Base-by-base conservation (phyloP, 2,888 invertebrate species). In the Ennomos erosarius region DNA sequence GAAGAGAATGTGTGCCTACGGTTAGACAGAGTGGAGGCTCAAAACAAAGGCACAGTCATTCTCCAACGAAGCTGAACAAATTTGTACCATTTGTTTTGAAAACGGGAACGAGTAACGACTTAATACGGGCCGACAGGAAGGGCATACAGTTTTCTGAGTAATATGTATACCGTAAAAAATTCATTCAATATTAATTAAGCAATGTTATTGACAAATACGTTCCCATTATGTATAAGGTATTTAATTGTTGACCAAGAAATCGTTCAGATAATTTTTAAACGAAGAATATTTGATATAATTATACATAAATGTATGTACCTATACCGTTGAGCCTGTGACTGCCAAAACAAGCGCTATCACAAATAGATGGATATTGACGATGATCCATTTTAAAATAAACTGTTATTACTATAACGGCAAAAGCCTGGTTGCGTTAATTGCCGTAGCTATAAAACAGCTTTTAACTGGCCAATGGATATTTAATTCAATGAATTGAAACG, bases 51-150 rank as follows among this genome's bases (percentile, higher is more conserved):
- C 70, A 74, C 74, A 80, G 76, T 81, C 76, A 75, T 70, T 75
- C 75, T 77, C 76, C 73, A 75, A 65, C 77, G 70, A 73, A 79
- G 77, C 76, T 73, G 73, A 85, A 88, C 85, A 84, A 87, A 87
- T 87, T 81, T 62, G 70, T 74, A 75, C 81, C 81, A 86, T 85
- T 88, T 84, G 78, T 86, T 86, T 75, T 74, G 74, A 70, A 64
- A 72, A 74, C 73, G 68, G 67, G 67, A 73, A 66, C 59, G 70
- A 75, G 75, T 73, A 73, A 78, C 78, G 76, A 75, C 76, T 78
- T 79, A 76, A 81, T 81, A 76, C 76, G 73, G 68, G 65, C 71
- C 65, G 71, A 71, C 65, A 66, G 65, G 13, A 59, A 51, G 62
- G 65, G 62, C 62, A 56, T 53, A 62, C 54, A 48, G 50, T 59